Conservation (phyloP, 2,113 vertebrate genomes). For the Balaenoptera acutorostrata region DNA sequence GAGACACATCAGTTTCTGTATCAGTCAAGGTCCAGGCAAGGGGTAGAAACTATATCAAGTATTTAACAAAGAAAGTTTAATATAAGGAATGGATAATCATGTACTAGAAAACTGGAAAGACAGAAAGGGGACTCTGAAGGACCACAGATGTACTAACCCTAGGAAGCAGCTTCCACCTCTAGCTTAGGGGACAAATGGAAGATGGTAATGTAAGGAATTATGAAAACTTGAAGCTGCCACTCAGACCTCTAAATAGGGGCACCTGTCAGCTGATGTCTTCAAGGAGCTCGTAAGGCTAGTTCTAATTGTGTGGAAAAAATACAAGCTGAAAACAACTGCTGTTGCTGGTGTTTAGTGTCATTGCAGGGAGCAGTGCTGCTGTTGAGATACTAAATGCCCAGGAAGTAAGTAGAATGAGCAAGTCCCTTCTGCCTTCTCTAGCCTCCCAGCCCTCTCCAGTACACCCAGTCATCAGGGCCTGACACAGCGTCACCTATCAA, state of each 20-base stretch:
- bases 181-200: not conserved
- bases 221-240: not conserved
- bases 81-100: not conserved
- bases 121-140: not conserved
- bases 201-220: not conserved
- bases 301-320: not conserved
- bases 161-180: not conserved
- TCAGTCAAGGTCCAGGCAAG: not conserved
- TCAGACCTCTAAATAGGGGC: not conserved
- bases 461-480: not conserved
- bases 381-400: not conserved
- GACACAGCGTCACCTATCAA: not conserved
- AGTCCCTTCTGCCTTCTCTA: not conserved
- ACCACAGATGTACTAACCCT: not conserved
- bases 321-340: not conserved
- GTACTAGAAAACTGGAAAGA: not conserved
- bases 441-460: not conserved
- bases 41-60: not conserved
- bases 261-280: not conserved
- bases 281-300: not conserved
- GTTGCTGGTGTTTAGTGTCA: not conserved
- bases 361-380: not conserved
- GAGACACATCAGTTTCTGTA: not conserved
- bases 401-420: not conserved
- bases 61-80: not conserved